Base-by-base conservation (phyloP, 2,113 vertebrate species). In the Ictalurus furcatus region DNA sequence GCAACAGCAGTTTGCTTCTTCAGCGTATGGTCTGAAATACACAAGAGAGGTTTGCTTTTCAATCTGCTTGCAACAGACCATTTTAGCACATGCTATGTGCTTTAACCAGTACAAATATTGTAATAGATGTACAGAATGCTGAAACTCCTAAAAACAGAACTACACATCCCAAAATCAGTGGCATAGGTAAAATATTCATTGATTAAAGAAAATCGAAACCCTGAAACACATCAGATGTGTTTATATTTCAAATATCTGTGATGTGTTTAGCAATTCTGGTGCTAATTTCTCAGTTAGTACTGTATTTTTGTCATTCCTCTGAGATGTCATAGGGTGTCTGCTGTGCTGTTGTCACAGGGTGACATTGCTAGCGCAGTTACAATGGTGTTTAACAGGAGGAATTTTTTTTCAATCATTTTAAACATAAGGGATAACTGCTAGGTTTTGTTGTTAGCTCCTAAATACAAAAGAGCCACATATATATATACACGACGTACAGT, bases 1-100 rank as follows among this genome's bases (percentile, higher is more conserved):
- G 84, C 65, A 90, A 88, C 84, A 87, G 80, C 88, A 89, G 88
- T 78, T 85, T 48, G 76, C 34, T 23, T 89, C 76, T 56, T 71
- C 23, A 7, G 88, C 78, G 37, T 81, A 61, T 86, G 61, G 84
- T 76, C 44, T 40, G 11, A 79, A 80, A 91, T 85, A 44, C 86
- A 69, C 88, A 80, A 58, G 58, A 73, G 88, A 81, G 76, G 54
- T 88, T 74, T 59, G 69, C 85, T 85, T 89, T 56, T 48, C 56
- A 58, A 69, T 76, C 67, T 69, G 87, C 52, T 59, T n/a, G 58
- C 16, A 71, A 79, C 80, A 74, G 80, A 56, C 61, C 0, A n/a
- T 76, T 83, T 76, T 81, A 37, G 40, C 28, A 44, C 56, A 74
- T 86, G 54, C 16, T 59, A 21, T 58, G 61, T 37, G 28, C 34